Evolutionary conservation across 2,888 invertebrate species (phyloP).

Genomic region (Asteroscopus sphinx): DNA sequence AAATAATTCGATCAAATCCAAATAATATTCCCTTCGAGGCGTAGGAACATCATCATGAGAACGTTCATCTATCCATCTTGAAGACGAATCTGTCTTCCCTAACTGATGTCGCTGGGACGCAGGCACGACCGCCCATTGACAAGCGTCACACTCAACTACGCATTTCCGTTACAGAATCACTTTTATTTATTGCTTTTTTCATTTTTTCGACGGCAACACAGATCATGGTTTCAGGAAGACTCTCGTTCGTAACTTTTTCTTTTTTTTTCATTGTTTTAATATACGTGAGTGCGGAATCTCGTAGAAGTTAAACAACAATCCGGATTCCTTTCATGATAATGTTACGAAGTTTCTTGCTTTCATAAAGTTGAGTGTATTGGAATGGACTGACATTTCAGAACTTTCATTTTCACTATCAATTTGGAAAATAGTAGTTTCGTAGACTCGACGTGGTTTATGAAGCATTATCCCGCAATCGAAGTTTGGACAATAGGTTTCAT

Average conservation of each 20-base stretch:
- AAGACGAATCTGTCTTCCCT: constrained; percentile 53
- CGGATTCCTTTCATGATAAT: constrained; percentile 36
- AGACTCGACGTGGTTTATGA: constrained; percentile 21
- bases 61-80: constrained; percentile 47
- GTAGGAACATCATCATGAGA: constrained; percentile 26
- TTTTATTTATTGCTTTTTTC: constrained; percentile 73
- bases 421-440: constrained; percentile 26
- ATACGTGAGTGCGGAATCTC: constrained; percentile 42
- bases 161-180: constrained; percentile 69
- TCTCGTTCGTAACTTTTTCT: constrained; percentile 35
- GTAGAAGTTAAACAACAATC: constrained; percentile 39
- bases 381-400: constrained; percentile 28
- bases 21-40: constrained; percentile 38
- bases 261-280: constrained; percentile 47
- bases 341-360: constrained; percentile 39
- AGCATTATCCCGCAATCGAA: constrained; percentile 26
- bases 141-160: constrained; percentile 70
- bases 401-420: constrained; percentile 35
- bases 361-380: constrained; percentile 53
- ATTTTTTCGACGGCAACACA: constrained; percentile 61
- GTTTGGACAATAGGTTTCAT: constrained; percentile 28
- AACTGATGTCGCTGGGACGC: constrained; percentile 40
- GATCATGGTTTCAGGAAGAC: constrained; percentile 49
- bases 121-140: constrained; percentile 56
- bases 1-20: constrained; percentile 35